Evolutionary conservation across 2,797 vertebrate genomes (phyloP), one percentile per base, ranked within the genome.

Genomic region (Adrianichthys oophorus): DNA sequence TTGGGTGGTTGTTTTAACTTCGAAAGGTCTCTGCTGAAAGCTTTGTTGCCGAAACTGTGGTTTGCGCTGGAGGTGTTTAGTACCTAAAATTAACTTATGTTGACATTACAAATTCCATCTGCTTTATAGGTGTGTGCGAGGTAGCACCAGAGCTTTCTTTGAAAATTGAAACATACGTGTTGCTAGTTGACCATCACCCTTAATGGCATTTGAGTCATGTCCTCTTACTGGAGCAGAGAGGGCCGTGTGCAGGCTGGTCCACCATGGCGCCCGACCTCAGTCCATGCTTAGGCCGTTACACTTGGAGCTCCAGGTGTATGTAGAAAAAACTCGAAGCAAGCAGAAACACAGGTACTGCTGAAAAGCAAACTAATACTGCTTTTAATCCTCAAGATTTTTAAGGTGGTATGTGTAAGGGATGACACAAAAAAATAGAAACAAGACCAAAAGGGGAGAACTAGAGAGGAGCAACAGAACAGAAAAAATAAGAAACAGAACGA

Each of bases 241-340:
- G 45, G 92, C 91, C 0, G 24, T 93, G 74, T 96, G 94, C 81
- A 91, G 84, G 68, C 88, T 93, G 68, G 89, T 92, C 21, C 90
- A 94, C n/a, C 84, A 55, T 0, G 92, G 93, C 15, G 86, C 93
- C 4, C 81, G 91, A 52, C 92, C 92, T 1, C 73, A 48, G 40
- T 89, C 90, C 1, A 78, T 89, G 46, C 85, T 93, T 7, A 90
- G 84, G 70, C 93, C 94, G 0, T 69, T 92, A 56, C 82, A 83
- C 37, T 46, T 90, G 82, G 94, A 94, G 87, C 90, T 95, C 1
- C 88, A 92, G 72, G 64, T 89, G 15, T 90, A 80, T 0, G 86
- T 91, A 63, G 90, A 93, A 71, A 93, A 90, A 87, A 93, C 76
- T 43, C 75, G 75, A 8, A 70, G 46, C 45, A 89, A 87, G 78